Percentiles rank a stretch among this genome's conserved stretches.
phyloP scores from a whole-genome alignment of 2,113 vertebrate genomes.

The Bujurquina vittata region DNA sequence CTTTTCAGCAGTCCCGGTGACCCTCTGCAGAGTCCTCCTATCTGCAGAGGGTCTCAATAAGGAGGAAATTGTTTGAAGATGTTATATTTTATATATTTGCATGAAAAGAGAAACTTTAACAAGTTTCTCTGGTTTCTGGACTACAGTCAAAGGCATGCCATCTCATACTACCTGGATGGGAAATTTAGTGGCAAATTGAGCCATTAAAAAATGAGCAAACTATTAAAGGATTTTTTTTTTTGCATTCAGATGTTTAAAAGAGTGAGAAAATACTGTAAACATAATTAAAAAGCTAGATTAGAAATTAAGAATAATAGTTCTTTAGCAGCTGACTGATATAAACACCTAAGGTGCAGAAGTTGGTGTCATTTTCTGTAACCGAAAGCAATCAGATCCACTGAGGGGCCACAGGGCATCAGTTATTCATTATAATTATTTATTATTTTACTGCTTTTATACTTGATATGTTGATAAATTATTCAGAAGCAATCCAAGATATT shows the following conservation, averaged over 20 bases:
- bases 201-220: background rate
- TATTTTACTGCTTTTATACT: background rate
- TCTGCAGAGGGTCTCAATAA: too few relatives aligned
- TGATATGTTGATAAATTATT: too few relatives aligned
- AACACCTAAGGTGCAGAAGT: background rate
- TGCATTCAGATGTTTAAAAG: too few relatives aligned
- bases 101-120: background rate
- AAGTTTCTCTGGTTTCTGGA: background rate
- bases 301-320: background rate
- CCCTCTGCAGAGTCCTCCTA: too few relatives aligned
- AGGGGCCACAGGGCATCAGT: too few relatives aligned
- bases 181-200: background rate
- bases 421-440: background rate
- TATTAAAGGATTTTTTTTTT: too few relatives aligned
- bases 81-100: background rate
- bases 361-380: background rate
- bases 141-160: background rate
- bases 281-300: background rate
- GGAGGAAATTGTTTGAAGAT: background rate
- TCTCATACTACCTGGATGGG: background rate
- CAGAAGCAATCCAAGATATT: too few relatives aligned
- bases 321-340: background rate
- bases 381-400: background rate
- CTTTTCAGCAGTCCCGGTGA: too few relatives aligned
- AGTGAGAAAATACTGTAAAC: background rate